phyloP scores from a whole-genome alignment of 1,140 invertebrate genomes.

The Cotesia typhae region DNA sequence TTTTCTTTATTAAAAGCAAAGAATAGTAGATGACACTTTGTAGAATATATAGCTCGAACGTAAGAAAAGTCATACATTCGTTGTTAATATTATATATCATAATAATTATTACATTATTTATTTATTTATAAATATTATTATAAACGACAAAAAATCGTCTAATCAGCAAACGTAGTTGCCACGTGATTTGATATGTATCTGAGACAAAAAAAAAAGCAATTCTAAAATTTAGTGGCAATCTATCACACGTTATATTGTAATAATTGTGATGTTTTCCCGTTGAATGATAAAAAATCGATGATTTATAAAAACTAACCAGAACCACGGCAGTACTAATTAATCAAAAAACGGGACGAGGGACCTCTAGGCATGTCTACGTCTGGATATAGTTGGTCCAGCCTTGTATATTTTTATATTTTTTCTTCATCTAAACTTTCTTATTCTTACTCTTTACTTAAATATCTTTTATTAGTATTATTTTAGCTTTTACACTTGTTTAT shows the following conservation, averaged over 20 bases:
- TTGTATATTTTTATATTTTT: slow-evolving; percentile 14
- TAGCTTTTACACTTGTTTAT: slow-evolving; percentile 3
- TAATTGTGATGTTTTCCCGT: background rate
- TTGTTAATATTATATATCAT: slow-evolving; percentile 1
- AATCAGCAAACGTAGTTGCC: no score
- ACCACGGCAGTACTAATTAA: slow-evolving; percentile 26
- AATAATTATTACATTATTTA: background rate
- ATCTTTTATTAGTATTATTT: background rate
- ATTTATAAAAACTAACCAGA: background rate
- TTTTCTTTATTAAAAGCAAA: background rate
- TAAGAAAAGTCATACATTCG: slow-evolving; percentile 27
- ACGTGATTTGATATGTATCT: slow-evolving; percentile 23
- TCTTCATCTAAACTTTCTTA: slow-evolving; percentile 12
- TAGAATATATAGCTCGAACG: background rate
- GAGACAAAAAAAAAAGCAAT: slow-evolving; percentile 12
- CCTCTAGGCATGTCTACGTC: slow-evolving; percentile 24
- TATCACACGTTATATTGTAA: background rate
- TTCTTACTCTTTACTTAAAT: background rate
- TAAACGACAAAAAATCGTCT: slow-evolving; percentile 1
- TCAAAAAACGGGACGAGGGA: slow-evolving; percentile 24
- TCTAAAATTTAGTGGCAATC: slow-evolving; percentile 9
- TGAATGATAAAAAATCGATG: no score
- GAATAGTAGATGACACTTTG: slow-evolving; percentile 14
- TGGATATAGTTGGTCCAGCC: slow-evolving; percentile 38
- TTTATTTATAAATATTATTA: slow-evolving; percentile 2